Conservation (phyloP, 1,140 invertebrate species). For the Parasteatoda tepidariorum region DNA sequence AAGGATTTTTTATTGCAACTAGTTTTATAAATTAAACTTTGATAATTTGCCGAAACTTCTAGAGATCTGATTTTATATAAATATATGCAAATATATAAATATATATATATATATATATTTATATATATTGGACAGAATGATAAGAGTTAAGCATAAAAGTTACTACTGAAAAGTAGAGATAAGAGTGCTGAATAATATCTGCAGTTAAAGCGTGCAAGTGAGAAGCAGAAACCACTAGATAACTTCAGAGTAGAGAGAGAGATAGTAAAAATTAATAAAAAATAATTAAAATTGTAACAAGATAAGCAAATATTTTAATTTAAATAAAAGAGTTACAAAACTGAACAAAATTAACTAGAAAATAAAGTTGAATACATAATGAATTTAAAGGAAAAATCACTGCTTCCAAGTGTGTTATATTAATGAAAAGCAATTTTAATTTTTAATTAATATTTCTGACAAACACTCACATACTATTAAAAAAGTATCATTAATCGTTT, state of each 20-base stretch:
- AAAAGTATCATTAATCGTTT: too few relatives aligned
- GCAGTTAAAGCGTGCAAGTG: conserved; percentile 9
- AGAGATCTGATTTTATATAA: too few relatives aligned
- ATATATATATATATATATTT: background rate
- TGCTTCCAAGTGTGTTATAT: too few relatives aligned
- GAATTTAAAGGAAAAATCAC: too few relatives aligned
- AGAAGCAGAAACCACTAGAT: conserved; percentile 18
- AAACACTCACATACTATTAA: too few relatives aligned
- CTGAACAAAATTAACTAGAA: too few relatives aligned
- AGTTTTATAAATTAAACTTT: too few relatives aligned
- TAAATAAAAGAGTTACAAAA: background rate
- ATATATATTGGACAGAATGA: background rate
- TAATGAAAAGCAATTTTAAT: too few relatives aligned
- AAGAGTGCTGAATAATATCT: background rate
- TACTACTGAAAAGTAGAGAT: background rate
- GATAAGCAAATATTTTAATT: background rate
- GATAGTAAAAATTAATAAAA: background rate
- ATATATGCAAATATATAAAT: background rate
- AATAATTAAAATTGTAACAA: background rate
- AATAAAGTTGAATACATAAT: too few relatives aligned
- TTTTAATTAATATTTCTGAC: too few relatives aligned
- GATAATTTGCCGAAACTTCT: too few relatives aligned
- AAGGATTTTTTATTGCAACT: too few relatives aligned
- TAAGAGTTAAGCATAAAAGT: background rate
- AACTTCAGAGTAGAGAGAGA: background rate